Base-by-base conservation (phyloP, 2,888 invertebrate species). In the Hirtodrosophila histrioides region DNA sequence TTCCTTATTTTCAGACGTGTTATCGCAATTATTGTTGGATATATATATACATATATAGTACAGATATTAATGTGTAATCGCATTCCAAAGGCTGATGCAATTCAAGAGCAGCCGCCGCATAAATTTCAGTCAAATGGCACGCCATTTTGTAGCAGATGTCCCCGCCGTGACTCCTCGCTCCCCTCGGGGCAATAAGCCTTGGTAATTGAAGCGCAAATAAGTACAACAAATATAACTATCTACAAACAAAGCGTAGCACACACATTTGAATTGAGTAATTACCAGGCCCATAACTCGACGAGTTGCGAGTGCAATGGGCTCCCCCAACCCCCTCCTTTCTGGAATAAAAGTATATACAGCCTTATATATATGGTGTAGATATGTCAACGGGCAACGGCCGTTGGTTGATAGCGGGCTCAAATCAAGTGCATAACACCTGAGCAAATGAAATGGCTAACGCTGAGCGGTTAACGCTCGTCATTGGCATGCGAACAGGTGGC, bases 381-480 rank as follows among this genome's bases (percentile, higher is more conserved):
- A 51, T 68, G 61, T 35, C 35, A 43, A 44, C 74, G 67, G 65
- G 57, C 68, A 68, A 74, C 68, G 73, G 78, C 76, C 79, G 79
- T 87, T 81, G 83, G 79, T 49, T 77, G 77, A 72, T 75, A 73
- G 66, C 71, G 60, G 54, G 68, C 57, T 62, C 68, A 73, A 88
- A 89, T 89, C 88, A 87, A 82, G 88, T 88, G 88, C 88, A 88
- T 76, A 88, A 88, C 88, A 88, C 88, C 88, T 88, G 88, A 89
- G 86, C 89, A 89, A 89, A 89, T 79, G 72, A 69, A 78, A 78
- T 72, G 82, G 75, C 77, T 78, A 67, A 67, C 44, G 65, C 51
- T 31, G 6, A 31, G 7, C 31, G 9, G 7, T 8, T 9, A 31
- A 31, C 31, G 31, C 24, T 63, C 70, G 86, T 82, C 80, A 85